Base-by-base conservation (phyloP, 2,888 invertebrate species). In the Troides helena region DNA sequence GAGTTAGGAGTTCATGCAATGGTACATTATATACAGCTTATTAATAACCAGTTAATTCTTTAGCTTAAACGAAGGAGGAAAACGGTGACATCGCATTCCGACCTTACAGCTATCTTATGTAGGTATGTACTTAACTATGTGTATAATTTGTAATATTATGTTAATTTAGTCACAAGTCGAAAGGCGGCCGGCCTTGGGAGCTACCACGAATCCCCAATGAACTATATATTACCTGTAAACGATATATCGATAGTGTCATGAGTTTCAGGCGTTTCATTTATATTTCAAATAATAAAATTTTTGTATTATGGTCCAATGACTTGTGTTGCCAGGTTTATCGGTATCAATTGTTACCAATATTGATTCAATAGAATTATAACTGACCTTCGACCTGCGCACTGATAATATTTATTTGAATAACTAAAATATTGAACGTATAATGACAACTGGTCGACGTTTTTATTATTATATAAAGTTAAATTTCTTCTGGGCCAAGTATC, bases 131-230 rank as follows among this genome's bases (percentile, higher is more conserved):
- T n/a, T 74, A 74, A 69, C 67, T 77, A 80, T 80, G 76, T 76
- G 77, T 81, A 80, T 83, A 82, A 82, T 85, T 82, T 83, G 81
- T 85, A 83, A 81, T 82, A 85, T 84, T 86, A 89, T 88, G 88
- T 82, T 86, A 89, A 88, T 86, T 81, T 77, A 77, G 77, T 73
- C 74, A 77, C 81, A 78, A 85, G 81, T 87, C 84, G 89, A 90
- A 89, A 90, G 88, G 89, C 86, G 74, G 85, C 74, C 79, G 89
- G 77, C 91, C 91, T 90, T 89, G 89, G 77, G 74, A 80, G 86
- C 85, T 85, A 85, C 85, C 83, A 77, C 74, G 70, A 74, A 72
- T 72, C 71, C 76, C 78, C 78, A 23, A 25, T 39, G 43, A 5
- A 43, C 23, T 65, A 65, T 23, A n/a, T 63, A 63, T 50, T 58